phyloP scores from a whole-genome alignment of 1,140 invertebrate species.

The Tigriopus japonicus region DNA sequence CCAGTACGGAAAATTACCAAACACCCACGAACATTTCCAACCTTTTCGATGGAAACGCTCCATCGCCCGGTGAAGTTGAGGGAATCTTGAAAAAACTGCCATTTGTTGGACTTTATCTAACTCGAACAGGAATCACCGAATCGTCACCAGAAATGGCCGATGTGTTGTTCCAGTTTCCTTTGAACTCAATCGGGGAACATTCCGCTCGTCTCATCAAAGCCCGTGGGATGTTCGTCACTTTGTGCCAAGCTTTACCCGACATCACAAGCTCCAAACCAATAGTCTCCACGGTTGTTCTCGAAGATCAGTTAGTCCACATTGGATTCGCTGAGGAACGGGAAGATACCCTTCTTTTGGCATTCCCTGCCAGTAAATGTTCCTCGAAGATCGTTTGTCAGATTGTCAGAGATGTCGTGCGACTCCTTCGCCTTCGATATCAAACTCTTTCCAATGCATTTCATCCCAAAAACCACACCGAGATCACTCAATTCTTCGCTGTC shows the following conservation, averaged over 20 bases:
- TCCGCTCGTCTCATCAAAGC: background rate
- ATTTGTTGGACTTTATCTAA: background rate
- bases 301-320: background rate
- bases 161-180: conserved; percentile 7
- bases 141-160: background rate
- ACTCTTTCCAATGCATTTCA: background rate
- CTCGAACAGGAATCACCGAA: background rate
- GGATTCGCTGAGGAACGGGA: background rate
- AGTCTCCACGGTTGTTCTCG: background rate
- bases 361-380: background rate
- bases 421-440: background rate
- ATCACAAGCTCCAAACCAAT: background rate
- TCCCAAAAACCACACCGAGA: background rate
- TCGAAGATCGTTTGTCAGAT: background rate
- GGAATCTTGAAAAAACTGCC: background rate
- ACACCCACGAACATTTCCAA: background rate
- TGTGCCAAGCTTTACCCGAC: background rate
- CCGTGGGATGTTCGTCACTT: conserved; percentile 1
- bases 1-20: background rate
- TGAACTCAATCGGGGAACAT: background rate
- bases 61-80: background rate
- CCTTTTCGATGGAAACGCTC: background rate
- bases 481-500: background rate
- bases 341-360: background rate
- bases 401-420: background rate